Percentiles rank a stretch among this genome's conserved stretches.
These are phyloP conservation scores for Vanessa cardui DNA, from an alignment of 2,888 invertebrate genomes.

Conservation along the genomic window DNA sequence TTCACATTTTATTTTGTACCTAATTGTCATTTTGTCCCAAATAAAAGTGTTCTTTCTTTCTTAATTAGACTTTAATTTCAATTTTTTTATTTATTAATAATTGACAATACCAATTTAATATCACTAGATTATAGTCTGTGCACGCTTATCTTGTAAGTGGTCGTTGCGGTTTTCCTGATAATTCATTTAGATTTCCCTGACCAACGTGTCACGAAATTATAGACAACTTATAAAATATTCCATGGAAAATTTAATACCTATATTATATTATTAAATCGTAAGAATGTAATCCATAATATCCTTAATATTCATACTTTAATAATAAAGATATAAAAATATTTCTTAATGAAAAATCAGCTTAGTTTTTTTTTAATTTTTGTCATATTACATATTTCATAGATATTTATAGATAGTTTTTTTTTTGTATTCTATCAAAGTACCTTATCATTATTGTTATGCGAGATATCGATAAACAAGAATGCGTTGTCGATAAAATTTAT, in stretches of 20 bases:
- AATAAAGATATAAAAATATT: neutral
- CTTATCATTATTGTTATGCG: conserved; percentile 36
- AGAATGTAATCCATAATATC: neutral
- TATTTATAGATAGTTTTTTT: neutral
- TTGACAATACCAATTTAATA: neutral
- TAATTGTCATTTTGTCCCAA: no score
- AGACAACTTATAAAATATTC: conserved; percentile 22
- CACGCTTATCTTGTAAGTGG: conserved; percentile 5
- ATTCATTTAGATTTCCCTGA: conserved; percentile 20
- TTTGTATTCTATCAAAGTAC: conserved; percentile 17
- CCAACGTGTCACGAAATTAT: conserved; percentile 15
- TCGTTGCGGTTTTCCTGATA: conserved; percentile 28
- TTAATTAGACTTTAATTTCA: no score
- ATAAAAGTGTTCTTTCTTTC: no score
- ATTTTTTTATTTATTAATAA: no score
- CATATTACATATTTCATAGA: neutral
- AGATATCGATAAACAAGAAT: conserved; percentile 37
- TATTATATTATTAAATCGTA: neutral
- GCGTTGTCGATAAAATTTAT: conserved; percentile 34
- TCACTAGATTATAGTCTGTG: neutral
- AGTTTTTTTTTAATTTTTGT: neutral
- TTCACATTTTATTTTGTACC: no score
- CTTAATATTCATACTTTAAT: neutral
- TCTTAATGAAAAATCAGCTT: neutral
- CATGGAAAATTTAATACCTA: conserved; percentile 9